Evolutionary conservation across 2,888 invertebrate species (phyloP).

Genomic region (Lymantria dispar): DNA sequence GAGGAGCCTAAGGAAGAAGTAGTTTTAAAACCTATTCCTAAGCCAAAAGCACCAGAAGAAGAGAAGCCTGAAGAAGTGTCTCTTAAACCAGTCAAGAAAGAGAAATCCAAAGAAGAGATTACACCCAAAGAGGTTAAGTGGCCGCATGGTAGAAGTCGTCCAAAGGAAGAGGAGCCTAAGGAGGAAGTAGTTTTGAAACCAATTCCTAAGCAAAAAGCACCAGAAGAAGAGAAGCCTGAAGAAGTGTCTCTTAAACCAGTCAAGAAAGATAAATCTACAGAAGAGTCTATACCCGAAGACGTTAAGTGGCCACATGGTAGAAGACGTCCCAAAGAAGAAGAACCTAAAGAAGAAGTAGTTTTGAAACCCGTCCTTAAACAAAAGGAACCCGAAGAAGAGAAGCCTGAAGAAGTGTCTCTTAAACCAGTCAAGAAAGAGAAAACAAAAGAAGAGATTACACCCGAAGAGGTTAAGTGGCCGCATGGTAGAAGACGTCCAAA

Average conservation of each 20-base stretch:
- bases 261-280: not conserved
- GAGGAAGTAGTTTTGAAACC: slow-evolving; percentile 58
- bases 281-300: slow-evolving; percentile 20
- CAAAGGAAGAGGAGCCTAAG: slow-evolving; percentile 37
- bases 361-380: slow-evolving; percentile 38
- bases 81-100: not conserved
- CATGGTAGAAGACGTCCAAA: not conserved
- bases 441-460: not conserved
- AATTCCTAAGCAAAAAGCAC: slow-evolving; percentile 54
- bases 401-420: slow-evolving; percentile 49
- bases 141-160: slow-evolving; percentile 41
- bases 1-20: not conserved
- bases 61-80: not conserved
- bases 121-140: slow-evolving; percentile 42
- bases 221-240: slow-evolving; percentile 50
- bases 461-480: not conserved
- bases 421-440: not conserved
- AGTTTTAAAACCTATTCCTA: not conserved
- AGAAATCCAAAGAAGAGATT: not conserved
- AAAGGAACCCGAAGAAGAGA: slow-evolving; percentile 12
- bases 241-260: slow-evolving; percentile 28
- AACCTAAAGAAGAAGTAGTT: slow-evolving; percentile 32
- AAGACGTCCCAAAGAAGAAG: slow-evolving; percentile 38
- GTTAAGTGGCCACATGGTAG: slow-evolving; percentile 2
- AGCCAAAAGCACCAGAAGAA: not conserved